Evolutionary conservation across 2,797 vertebrate species (phyloP).

Genomic region (Channallabes apus): DNA sequence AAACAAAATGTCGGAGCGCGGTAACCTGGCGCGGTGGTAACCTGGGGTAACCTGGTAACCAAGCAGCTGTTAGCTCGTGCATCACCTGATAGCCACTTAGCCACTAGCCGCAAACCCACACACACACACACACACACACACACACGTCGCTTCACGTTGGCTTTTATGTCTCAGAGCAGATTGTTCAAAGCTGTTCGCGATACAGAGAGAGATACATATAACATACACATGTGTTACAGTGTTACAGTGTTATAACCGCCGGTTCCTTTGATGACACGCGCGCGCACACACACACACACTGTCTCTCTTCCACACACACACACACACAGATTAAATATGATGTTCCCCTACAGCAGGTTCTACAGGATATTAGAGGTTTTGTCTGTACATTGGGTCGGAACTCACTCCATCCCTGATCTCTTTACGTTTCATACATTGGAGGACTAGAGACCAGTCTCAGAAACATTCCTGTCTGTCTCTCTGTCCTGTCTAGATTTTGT

Average conservation of each 20-base stretch:
- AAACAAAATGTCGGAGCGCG: constrained; percentile 23
- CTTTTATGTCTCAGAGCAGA: not conserved
- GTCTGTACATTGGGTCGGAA: too few species aligned
- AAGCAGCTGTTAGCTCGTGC: constrained; percentile 57
- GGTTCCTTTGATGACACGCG: not conserved
- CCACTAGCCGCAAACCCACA: not conserved
- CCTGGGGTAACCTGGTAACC: constrained; percentile 45
- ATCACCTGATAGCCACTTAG: constrained; percentile 59
- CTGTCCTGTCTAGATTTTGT: too few species aligned
- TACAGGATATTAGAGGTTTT: too few species aligned
- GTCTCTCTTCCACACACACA: too few species aligned
- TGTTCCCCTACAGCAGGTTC: not conserved
- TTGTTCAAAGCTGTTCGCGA: not conserved
- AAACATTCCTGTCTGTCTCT: too few species aligned
- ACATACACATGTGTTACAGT: not conserved
- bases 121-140: constrained; percentile 37
- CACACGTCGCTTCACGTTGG: constrained; percentile 42
- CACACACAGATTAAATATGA: not conserved
- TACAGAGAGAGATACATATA: not conserved
- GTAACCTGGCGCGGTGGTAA: constrained; percentile 33
- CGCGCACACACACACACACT: not conserved
- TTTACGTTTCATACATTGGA: too few species aligned
- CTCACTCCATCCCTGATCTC: too few species aligned
- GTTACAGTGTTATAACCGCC: not conserved
- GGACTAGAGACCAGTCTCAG: too few species aligned